phyloP scores from a whole-genome alignment of 2,888 invertebrate species.

The Plagodis dolabraria region DNA sequence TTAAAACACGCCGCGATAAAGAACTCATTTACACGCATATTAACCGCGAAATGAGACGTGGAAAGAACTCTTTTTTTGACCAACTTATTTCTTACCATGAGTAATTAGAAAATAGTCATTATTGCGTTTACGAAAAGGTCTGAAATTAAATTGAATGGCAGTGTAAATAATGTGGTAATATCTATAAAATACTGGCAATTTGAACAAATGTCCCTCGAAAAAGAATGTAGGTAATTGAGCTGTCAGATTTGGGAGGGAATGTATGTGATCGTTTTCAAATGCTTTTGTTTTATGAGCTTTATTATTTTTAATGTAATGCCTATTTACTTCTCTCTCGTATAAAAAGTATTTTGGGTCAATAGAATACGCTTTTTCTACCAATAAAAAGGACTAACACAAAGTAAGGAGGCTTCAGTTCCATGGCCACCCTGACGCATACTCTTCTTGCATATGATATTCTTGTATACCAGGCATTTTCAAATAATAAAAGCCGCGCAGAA shows the following conservation, averaged over 20 bases:
- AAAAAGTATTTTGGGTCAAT: too few relatives aligned
- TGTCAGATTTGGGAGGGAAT: conserved; percentile 74
- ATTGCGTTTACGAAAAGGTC: neutral
- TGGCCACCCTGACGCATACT: too few relatives aligned
- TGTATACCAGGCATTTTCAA: too few relatives aligned
- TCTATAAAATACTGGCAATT: conserved; percentile 69
- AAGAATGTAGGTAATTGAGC: conserved; percentile 67
- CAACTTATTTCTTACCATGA: conserved; percentile 37
- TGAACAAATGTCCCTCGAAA: conserved; percentile 79
- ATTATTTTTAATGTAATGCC: too few relatives aligned
- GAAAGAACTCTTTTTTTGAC: conserved; percentile 60
- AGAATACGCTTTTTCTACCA: too few relatives aligned
- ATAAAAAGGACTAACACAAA: too few relatives aligned
- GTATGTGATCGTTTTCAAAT: neutral
- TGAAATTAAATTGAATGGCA: neutral
- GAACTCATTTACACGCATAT: conserved; percentile 82
- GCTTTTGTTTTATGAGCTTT: too few relatives aligned
- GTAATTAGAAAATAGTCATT: conserved; percentile 29
- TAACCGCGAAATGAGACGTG: conserved; percentile 77
- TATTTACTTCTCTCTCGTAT: too few relatives aligned
- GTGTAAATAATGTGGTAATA: conserved; percentile 30
- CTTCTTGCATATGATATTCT: too few relatives aligned
- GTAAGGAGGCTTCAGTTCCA: too few relatives aligned
- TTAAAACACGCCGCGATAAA: conserved; percentile 71
- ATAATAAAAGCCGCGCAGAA: too few relatives aligned